Evolutionary conservation across 2,888 invertebrate species (phyloP), one percentile per base, ranked within the genome.

Genomic region (Amphiduros pacificus): DNA sequence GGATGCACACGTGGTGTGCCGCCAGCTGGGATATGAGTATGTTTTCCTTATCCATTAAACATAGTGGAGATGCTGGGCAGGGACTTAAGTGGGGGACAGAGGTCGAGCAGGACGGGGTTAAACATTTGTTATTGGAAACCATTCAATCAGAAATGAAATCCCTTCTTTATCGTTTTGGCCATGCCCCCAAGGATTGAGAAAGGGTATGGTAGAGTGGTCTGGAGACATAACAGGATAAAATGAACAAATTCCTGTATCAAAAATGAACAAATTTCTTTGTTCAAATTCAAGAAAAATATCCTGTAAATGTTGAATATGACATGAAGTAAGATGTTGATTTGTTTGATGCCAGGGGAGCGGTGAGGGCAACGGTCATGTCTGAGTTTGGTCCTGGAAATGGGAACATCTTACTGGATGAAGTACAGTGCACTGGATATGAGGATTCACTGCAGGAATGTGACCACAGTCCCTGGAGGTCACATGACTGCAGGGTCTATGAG

Each of bases 1-100:
- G 9, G 95, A 95, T 68, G 94, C 93, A 0, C 84, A 86, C 55
- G 91, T 96, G 2, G 90, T 92, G 26, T 96, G 96, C 82, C 86
- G 87, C 62, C 90, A 91, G 79, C 84, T 93, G 62, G 89, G 89
- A 24, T 54, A 64, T 36, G 14, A 11, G 64, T 62, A 44, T 55
- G 62, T 52, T n/a, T 32, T n/a, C 11, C n/a, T n/a, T n/a, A n/a
- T n/a, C n/a, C n/a, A n/a, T n/a, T n/a, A n/a, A n/a, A n/a, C n/a
- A n/a, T n/a, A n/a, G n/a, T n/a, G n/a, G n/a, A n/a, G n/a, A n/a
- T n/a, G n/a, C n/a, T n/a, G n/a, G n/a, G n/a, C n/a, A n/a, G n/a
- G n/a, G n/a, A n/a, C n/a, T n/a, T n/a, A n/a, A n/a, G n/a, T n/a
- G n/a, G n/a, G n/a, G n/a, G n/a, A n/a, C n/a, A 51, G 6, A 51